Conservation (phyloP, 2,797 vertebrate species). For the Mionectes olivaceus region DNA sequence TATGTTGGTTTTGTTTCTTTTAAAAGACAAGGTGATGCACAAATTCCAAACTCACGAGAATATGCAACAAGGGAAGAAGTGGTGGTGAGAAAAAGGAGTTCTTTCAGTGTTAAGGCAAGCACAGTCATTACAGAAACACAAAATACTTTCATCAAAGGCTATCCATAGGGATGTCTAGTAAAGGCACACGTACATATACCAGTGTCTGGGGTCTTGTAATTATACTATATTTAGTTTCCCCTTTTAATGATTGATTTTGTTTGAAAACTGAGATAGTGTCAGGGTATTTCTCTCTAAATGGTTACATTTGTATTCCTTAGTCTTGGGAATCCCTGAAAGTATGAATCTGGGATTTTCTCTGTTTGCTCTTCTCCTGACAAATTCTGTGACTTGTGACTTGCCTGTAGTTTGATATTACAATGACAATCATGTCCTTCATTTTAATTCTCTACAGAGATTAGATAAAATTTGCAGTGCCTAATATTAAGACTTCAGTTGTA, state of each 20-base stretch:
- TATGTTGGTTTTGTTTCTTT: not conserved
- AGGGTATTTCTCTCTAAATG: not conserved
- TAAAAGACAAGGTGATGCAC: not conserved
- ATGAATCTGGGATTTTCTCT: not conserved
- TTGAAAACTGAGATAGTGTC: not conserved
- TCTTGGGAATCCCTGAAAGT: not conserved
- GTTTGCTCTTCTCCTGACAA: not conserved
- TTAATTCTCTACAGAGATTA: not conserved
- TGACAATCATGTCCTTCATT: not conserved
- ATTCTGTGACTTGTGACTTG: not conserved
- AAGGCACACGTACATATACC: not conserved
- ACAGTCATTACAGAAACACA: not conserved
- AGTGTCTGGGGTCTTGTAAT: not conserved
- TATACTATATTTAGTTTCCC: not conserved
- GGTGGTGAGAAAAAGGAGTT: not conserved
- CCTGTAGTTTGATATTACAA: not conserved
- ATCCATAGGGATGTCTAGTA: not conserved
- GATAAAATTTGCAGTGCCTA: not conserved
- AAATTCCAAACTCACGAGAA: not conserved
- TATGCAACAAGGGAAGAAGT: not conserved
- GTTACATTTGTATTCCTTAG: not conserved
- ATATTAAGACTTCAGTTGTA: not conserved
- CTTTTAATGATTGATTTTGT: conserved; percentile 11
- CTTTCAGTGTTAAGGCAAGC: not conserved
- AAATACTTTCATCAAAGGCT: conserved; percentile 7